Evolutionary conservation across 1,140 invertebrate genomes (phyloP).

Genomic region (Battus philenor): DNA sequence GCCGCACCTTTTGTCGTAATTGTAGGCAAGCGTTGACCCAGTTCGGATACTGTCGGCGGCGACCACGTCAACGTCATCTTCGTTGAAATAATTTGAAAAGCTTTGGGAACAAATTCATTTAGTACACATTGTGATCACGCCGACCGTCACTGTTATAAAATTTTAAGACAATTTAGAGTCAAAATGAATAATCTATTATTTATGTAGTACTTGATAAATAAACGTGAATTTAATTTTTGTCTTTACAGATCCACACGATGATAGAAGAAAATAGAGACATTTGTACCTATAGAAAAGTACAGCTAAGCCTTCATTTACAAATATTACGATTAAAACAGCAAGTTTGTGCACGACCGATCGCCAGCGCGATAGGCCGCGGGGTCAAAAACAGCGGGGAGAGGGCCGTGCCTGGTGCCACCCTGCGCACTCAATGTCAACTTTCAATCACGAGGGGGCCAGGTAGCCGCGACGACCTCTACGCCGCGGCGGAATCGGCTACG

Average conservation of each 20-base stretch:
- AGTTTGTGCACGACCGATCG: conserved; percentile 63
- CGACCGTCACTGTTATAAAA: no score
- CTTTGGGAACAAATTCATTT: conserved; percentile 1
- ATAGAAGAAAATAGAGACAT: no score
- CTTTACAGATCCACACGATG: no score
- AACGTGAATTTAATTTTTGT: no score
- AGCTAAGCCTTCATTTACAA: conserved; percentile 54
- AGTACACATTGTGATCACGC: background rate
- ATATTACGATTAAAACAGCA: conserved; percentile 53
- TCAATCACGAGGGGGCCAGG: conserved; percentile 63
- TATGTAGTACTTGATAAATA: no score
- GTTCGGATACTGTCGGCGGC: conserved; percentile 58
- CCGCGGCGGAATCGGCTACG: conserved; percentile 19
- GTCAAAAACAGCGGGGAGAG: conserved; percentile 65
- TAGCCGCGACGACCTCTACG: conserved; percentile 24
- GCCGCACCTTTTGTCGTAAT: conserved; percentile 68
- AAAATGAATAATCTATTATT: no score
- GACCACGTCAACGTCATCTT: conserved; percentile 51
- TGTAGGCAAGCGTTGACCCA: conserved; percentile 55
- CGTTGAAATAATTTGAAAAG: conserved; percentile 33
- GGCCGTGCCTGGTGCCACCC: conserved; percentile 66
- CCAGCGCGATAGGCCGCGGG: conserved; percentile 60
- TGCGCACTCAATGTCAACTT: conserved; percentile 66
- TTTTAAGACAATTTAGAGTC: no score
- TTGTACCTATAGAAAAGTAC: no score